phyloP scores from a whole-genome alignment of 2,888 invertebrate species.

The Caradrina kadenii region DNA sequence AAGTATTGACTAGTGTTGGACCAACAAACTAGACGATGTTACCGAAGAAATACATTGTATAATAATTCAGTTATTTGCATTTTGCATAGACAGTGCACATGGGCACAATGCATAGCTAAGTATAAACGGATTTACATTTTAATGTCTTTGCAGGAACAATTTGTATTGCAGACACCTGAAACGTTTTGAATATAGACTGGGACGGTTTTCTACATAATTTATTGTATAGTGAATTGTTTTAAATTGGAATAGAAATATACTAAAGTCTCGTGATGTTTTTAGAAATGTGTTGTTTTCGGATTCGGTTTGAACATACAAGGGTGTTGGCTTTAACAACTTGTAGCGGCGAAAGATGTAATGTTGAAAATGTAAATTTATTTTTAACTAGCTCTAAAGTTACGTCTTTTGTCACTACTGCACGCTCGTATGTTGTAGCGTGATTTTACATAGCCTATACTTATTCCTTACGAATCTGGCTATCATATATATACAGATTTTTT shows the following conservation, averaged over 20 bases:
- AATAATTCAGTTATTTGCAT: constrained; percentile 65
- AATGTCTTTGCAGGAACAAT: constrained; percentile 71
- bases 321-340: not conserved
- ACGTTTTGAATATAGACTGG: constrained; percentile 66
- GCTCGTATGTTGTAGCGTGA: too few species aligned
- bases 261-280: constrained; percentile 26
- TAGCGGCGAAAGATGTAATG: not conserved
- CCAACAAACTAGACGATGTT: constrained; percentile 27
- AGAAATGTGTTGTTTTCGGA: constrained; percentile 12
- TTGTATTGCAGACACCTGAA: constrained; percentile 72
- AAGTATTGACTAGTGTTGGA: constrained; percentile 13
- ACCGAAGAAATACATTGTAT: constrained; percentile 52
- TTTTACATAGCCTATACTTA: too few species aligned
- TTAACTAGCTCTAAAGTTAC: too few species aligned
- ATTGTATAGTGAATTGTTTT: constrained; percentile 53
- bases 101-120: constrained; percentile 66
- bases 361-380: not conserved
- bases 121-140: constrained; percentile 74
- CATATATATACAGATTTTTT: too few species aligned
- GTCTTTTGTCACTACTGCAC: too few species aligned
- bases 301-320: not conserved
- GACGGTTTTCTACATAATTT: constrained; percentile 55
- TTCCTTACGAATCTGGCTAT: too few species aligned
- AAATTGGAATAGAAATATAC: constrained; percentile 46
- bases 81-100: constrained; percentile 61